phyloP scores from a whole-genome alignment of 30 jellyfish, hydroid and myxozoan genomes.

The Pseudorhiza aurosa region DNA sequence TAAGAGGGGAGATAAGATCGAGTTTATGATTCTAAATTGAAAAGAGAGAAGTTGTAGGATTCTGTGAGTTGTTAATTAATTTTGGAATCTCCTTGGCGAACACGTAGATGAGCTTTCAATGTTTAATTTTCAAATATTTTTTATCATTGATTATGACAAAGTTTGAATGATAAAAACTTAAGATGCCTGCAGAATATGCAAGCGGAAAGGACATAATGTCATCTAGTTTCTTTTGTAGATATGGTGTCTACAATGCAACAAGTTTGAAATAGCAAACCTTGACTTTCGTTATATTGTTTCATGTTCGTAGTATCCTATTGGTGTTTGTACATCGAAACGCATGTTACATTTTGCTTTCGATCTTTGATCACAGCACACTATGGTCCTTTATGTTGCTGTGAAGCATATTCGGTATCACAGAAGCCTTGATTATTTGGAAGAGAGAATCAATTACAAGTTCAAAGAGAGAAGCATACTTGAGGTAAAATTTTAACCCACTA shows the following conservation, averaged over 20 bases:
- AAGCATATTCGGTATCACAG: constrained; percentile 59
- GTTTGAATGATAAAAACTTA: too few relatives aligned
- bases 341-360: not conserved
- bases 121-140: too few relatives aligned
- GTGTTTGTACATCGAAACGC: not conserved
- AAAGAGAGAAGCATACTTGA: constrained; percentile 46
- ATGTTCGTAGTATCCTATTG: not conserved
- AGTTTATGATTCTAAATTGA: too few relatives aligned
- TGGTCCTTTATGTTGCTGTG: constrained; percentile 34
- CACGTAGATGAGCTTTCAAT: too few relatives aligned
- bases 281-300: not conserved
- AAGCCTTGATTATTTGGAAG: constrained; percentile 53
- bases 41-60: too few relatives aligned
- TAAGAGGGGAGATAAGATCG: too few relatives aligned
- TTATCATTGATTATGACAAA: too few relatives aligned
- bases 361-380: constrained; percentile 54
- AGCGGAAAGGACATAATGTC: not conserved
- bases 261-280: too few relatives aligned
- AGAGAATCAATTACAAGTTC: constrained; percentile 57
- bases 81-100: too few relatives aligned
- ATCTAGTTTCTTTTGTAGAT: not conserved
- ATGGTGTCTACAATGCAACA: not conserved
- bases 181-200: too few relatives aligned
- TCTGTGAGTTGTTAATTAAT: too few relatives aligned
- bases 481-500: constrained; percentile 42